Evolutionary conservation across 2,797 vertebrate genomes (phyloP), one percentile per base, ranked within the genome.

Genomic region (Tangara arthus): DNA sequence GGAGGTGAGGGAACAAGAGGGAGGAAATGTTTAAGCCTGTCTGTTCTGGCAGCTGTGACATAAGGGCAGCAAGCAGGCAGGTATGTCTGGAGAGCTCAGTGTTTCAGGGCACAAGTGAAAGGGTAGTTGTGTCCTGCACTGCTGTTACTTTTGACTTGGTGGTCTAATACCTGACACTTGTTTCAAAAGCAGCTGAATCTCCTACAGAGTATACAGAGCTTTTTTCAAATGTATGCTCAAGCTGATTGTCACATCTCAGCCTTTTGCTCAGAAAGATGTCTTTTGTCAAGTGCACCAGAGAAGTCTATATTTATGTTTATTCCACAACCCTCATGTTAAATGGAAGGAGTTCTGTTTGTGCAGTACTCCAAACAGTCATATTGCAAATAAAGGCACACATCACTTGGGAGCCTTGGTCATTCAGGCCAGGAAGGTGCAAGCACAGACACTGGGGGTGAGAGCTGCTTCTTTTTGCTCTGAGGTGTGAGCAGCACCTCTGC

Each of bases 311-410:
- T 85, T 80, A n/a, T 28, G 21, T 53, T 89, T 71, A 32, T 27
- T 71, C 46, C 24, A 37, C 22, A 24, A 70, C 18, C 22, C 12
- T 22, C 17, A 27, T 11, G n/a, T 50, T 53, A 52, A 56, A 32
- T 5, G 44, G 80, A 57, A 55, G 46, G 56, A 75, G 34, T 12
- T 55, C 18, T 55, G n/a, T 64, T 70, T 71, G 53, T 44, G 46
- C 42, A 46, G 50, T 14, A 15, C 49, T 60, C 41, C 2, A 4
- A 46, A 68, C 22, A 6, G 35, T 8, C 30, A 19, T 14, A 55
- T 23, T 61, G 28, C 50, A 73, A 46, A 55, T 21, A 37, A 0
- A 59, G 56, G 41, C 56, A 70, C 0, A 0, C 1, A 1, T 27
- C 76, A 21, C 49, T 44, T 34, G 21, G 27, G 22, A 63, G 34